Base-by-base conservation (phyloP, 2,888 invertebrate genomes). In the Venustoraphidia nigricollis region DNA sequence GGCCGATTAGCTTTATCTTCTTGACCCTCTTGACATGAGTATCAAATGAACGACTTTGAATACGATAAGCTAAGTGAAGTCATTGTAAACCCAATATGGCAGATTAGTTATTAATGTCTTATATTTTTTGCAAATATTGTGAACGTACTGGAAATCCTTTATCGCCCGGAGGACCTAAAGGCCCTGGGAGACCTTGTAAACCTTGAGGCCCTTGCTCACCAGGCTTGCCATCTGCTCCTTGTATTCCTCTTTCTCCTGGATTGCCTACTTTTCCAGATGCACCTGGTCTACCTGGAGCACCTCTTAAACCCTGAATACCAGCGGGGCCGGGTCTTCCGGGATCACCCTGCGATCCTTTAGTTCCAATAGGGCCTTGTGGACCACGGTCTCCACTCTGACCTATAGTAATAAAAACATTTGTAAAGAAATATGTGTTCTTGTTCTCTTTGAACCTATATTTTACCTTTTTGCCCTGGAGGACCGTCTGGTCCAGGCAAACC, bases 191-290 rank as follows among this genome's bases (percentile, higher is more conserved):
- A 36, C 92, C 92, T 67, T 84, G 83, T 14, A 83, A 67, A 11
- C 91, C 91, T 61, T 81, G 81, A 10, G 77, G 70, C 41, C 91
- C 91, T 58, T 81, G 81, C 59, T 88, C 89, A 27, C 92, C 92
- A 10, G 85, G 77, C 60, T 84, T 83, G 8, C 91, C 91, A 66
- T 91, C 90, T 49, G 85, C 83, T 9, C 91, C 91, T 42, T 82
- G 78, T 58, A 81, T 70, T 41, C 85, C 85, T 51, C 83, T 71
- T 60, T 84, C 83, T 27, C 85, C 85, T 41, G 78, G 72, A 47
- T 75, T 73, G 5, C 85, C 85, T 9, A 76, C 65, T 65, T 82
- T 82, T 0, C 86, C 86, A 9, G 77, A 66, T 8, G 78, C 67
- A 27, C 88, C 89, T 10, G 81, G 73, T 52, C 83, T 71, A 35